Base-by-base conservation (phyloP, 2,113 vertebrate genomes). In the human (Homo sapiens) region DNA sequence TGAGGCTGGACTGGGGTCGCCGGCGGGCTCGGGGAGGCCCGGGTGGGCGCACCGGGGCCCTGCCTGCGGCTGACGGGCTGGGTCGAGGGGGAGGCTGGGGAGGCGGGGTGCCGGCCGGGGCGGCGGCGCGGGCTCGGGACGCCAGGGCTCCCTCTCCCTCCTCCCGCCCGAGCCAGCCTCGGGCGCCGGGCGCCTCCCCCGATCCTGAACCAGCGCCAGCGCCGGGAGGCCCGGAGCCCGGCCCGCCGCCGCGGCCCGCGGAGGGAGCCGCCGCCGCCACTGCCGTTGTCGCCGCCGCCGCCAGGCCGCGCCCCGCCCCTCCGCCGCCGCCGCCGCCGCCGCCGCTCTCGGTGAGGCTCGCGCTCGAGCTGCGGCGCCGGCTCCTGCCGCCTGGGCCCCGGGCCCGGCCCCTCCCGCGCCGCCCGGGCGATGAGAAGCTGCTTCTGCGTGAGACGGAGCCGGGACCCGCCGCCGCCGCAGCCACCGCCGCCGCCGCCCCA, bases 401-500 rank as follows among this genome's bases (percentile, higher is more conserved):
- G 96, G 94, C 94, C 96, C 96, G 98, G 97, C 97, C 97, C 96
- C 97, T 97, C 95, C 97, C 93, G 93, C 98, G 96, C 98, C 96
- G 90, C 97, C 94, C 98, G 98, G 98, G 98, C 98, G 97, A 98
- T 98, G 98, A 98, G 98, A 98, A 98, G 98, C 98, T 98, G 98
- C 98, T 98, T 99, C 98, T 99, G 98, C 98, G 97, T 99, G 94
- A 98, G 98, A 98, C 98, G 98, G 98, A 98, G 96, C 97, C 98
- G 98, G 90, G 97, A 98, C 96, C 98, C 97, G 91, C 96, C 97
- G 90, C 95, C 95, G 96, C 97, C 98, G 66, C 96, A 93, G 95
- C 96, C 95, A 76, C 98, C 93, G 79, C 97, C 98, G 86, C 97
- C 97, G 59, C 59, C 59, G 61, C 61, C 61, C 92, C 97, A 95